Evolutionary conservation across 2,797 vertebrate genomes (phyloP), one percentile per base, ranked within the genome.

Genomic region (Pogonophryne albipinna): DNA sequence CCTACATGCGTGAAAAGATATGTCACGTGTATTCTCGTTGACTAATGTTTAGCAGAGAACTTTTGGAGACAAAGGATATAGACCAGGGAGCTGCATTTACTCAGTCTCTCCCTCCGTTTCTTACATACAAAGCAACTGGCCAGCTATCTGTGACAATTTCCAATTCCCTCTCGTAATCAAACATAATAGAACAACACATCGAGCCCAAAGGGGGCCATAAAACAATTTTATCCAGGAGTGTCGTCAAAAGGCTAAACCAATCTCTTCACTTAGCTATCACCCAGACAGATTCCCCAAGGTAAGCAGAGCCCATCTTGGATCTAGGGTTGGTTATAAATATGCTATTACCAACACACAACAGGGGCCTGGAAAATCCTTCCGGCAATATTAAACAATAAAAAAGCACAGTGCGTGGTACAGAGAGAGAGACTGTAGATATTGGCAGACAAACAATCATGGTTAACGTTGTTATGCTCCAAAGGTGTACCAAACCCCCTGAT

Each of bases 171-270:
- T 76, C 56, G 77, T 84, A 90, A 92, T 92, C 92, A 94, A 93
- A 90, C 86, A 91, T 92, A 91, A 92, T 72, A 92, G 87, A 83
- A 88, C 74, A 87, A 86, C 81, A 84, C 69, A 59, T 75, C 62
- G 34, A 45, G 74, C 87, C 85, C 85, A 86, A 81, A 62, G 77
- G 90, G 85, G 80, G 79, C 68, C 80, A 84, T 89, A 86, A 94
- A 94, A 90, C 86, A 80, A 89, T 89, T 91, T 92, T 74, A 89
- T 90, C 85, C 83, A 83, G 85, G 78, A 87, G 84, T 79, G 85
- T 86, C 67, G 57, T 93, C 88, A 90, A 90, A 92, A 87, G 85
- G 87, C 87, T 89, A 88, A 91, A 94, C 85, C 86, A 82, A 91
- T 93, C 84, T 91, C 83, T 88, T 83, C 83, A 91, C 85, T 91